Base-by-base conservation (phyloP, 1,140 invertebrate species). In the Apis florea region DNA sequence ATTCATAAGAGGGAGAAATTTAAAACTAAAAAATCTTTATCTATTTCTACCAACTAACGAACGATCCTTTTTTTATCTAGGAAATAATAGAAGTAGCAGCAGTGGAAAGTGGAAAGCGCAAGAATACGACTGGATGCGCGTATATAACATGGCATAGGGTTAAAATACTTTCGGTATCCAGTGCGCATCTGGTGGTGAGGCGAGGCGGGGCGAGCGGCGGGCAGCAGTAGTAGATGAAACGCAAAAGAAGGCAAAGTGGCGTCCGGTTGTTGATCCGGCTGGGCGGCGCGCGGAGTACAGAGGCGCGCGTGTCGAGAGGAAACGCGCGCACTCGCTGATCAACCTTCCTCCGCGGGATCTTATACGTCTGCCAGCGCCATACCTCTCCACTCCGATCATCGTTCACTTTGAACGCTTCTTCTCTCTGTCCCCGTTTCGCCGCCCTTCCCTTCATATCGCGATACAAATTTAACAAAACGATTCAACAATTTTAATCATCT, bases 261-360 rank as follows among this genome's bases (percentile, higher is more conserved):
- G 84, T 85, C 84, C 84, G 84, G 84, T 85, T 85, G 84, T 85
- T 85, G 84, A 85, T 85, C 84, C 71, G 84, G 49, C 70, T 64
- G 70, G 66, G 59, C 69, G 56, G 69, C 58, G 71, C 73, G 59
- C 69, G 56, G 69, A 53, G 71, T 69, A 81, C 83, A 81, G 77
- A 73, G 74, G 70, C 47, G 77, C 77, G 54, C 68, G 71, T 81
- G 84, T 76, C 83, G 21, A 67, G 83, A 51, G 66, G 59, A 64
- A 83, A 73, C 40, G 81, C 47, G 81, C 47, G 76, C 84, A 61
- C 19, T 75, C 83, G 59, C 21, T 26, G 76, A 84, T 85, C 82
- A 71, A 84, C 73, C 64, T 84, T 85, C 83, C 67, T 84, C 72
- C 74, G 24, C 82, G 82, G 15, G 15, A 17, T 13, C 53, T 17